These are phyloP conservation scores for Drosophila quinaria DNA, from an alignment of 2,888 invertebrate species.

Conservation along the genomic window DNA sequence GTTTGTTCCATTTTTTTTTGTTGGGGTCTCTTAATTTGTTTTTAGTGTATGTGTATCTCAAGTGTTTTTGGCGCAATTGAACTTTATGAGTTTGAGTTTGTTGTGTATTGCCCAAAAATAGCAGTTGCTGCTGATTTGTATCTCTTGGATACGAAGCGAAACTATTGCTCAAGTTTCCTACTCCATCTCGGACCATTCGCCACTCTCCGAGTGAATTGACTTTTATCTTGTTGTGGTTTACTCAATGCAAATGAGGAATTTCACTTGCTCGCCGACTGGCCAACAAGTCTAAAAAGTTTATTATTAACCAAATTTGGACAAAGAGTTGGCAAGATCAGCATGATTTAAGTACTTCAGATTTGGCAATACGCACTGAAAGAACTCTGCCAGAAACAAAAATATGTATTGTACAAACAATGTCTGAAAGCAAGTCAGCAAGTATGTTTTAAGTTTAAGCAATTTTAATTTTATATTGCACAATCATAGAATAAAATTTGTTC, in stretches of 20 bases:
- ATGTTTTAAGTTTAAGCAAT: not conserved
- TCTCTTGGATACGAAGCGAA: conserved; percentile 55
- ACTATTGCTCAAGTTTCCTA: conserved; percentile 73
- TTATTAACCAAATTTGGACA: conserved; percentile 39
- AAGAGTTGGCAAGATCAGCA: conserved; percentile 24
- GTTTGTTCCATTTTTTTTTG: conserved; percentile 9
- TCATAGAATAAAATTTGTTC: not conserved
- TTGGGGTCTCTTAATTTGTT: conserved; percentile 5
- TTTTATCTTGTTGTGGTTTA: conserved; percentile 28
- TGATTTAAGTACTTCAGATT: conserved; percentile 42
- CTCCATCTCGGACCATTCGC: conserved; percentile 45
- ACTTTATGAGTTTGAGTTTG: conserved; percentile 61
- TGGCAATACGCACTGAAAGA: conserved; percentile 22
- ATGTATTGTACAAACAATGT: not conserved
- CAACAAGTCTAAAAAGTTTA: conserved; percentile 29
- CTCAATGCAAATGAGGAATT: conserved; percentile 57
- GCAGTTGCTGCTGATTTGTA: conserved; percentile 59
- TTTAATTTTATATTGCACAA: not conserved
- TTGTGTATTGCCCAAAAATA: conserved; percentile 61
- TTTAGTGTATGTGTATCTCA: conserved; percentile 42
- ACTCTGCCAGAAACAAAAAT: conserved; percentile 1
- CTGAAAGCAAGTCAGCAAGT: conserved; percentile 5
- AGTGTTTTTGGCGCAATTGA: conserved; percentile 61
- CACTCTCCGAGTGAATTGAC: conserved; percentile 55
- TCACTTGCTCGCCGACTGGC: conserved; percentile 44